Evolutionary conservation across 2,888 invertebrate genomes (phyloP).

Genomic region (Chrysopilus asiliformis): DNA sequence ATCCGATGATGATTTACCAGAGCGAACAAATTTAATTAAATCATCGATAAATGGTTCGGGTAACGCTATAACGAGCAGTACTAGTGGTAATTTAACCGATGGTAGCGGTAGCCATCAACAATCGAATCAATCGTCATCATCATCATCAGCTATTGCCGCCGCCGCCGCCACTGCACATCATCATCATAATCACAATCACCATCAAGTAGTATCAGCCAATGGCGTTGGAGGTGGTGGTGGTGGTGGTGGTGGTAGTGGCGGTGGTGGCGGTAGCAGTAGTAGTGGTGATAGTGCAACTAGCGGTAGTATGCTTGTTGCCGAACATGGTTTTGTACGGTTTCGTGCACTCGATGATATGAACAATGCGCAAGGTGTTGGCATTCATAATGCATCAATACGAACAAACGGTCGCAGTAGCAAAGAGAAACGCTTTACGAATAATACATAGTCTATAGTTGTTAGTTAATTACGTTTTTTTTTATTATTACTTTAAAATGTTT

Average conservation of each 20-base stretch:
- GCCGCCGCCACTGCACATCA: slow-evolving; percentile 34
- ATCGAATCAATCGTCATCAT: not conserved
- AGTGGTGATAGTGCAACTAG: slow-evolving; percentile 41
- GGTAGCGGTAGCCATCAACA: not conserved
- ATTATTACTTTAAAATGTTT: no score
- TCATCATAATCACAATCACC: slow-evolving; percentile 19
- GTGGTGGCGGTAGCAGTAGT: slow-evolving; percentile 34
- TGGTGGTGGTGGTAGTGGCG: slow-evolving; percentile 15
- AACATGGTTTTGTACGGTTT: slow-evolving; percentile 79
- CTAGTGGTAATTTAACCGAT: slow-evolving; percentile 17
- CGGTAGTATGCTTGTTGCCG: slow-evolving; percentile 73
- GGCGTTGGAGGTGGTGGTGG: slow-evolving; percentile 21
- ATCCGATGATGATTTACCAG: slow-evolving; percentile 26
- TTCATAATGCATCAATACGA: slow-evolving; percentile 22
- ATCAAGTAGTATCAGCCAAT: slow-evolving; percentile 26
- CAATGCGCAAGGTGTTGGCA: slow-evolving; percentile 21
- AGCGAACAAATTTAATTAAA: slow-evolving; percentile 28
- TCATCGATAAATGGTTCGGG: slow-evolving; percentile 11
- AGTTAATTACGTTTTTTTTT: no score
- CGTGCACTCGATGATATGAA: slow-evolving; percentile 48
- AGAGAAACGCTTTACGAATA: slow-evolving; percentile 18
- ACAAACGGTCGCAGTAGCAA: slow-evolving; percentile 15
- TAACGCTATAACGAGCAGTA: slow-evolving; percentile 16
- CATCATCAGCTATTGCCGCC: no score
- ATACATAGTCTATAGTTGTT: slow-evolving; percentile 18